Evolutionary conservation across 2,113 vertebrate species (phyloP).

Genomic region (Empidonax traillii): DNA sequence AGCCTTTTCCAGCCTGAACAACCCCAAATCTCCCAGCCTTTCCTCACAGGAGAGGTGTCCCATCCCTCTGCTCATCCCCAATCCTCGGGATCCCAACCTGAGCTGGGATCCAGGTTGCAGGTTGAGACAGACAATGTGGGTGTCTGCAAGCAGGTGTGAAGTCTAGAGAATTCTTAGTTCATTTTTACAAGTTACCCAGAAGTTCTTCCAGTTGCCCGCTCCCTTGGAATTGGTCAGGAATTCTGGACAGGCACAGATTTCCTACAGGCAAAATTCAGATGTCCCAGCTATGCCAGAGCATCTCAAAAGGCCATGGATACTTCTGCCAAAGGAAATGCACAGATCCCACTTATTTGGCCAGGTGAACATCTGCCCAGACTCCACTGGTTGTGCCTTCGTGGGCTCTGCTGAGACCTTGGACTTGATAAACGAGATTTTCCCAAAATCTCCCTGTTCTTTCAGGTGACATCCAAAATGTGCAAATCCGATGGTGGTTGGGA

Average conservation of each 20-base stretch:
- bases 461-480: not conserved
- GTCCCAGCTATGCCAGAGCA: not conserved
- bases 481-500: not conserved
- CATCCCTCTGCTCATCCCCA: too few species aligned
- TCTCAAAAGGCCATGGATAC: not conserved
- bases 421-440: not conserved
- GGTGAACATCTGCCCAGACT: not conserved
- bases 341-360: not conserved
- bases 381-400: not conserved
- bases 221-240: not conserved
- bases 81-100: too few species aligned
- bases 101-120: too few species aligned
- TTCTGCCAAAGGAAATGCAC: not conserved
- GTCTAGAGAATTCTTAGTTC: not conserved
- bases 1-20: too few species aligned
- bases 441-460: not conserved
- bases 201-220: not conserved
- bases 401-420: not conserved
- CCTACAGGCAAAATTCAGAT: not conserved
- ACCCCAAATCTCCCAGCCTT: too few species aligned
- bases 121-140: too few species aligned
- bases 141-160: too few species aligned
- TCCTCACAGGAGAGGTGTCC: too few species aligned
- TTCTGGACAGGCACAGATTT: not conserved
- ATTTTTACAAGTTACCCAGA: not conserved